Evolutionary conservation across 2,113 vertebrate species (phyloP).

Genomic region (Ciconia maguari): DNA sequence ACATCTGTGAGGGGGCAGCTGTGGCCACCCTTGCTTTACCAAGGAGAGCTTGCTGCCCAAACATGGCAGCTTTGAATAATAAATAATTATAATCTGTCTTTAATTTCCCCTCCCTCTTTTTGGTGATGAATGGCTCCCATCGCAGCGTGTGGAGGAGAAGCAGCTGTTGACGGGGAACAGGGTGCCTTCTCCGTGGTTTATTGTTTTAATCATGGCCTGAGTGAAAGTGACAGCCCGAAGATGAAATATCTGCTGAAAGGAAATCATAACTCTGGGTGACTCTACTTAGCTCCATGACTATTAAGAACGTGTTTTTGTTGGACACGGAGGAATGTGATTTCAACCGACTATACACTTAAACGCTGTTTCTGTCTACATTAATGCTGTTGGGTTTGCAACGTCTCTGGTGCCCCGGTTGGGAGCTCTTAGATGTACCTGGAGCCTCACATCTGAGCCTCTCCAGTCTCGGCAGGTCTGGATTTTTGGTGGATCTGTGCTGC

Average conservation of each 20-base stretch:
- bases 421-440: background rate
- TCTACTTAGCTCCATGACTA: constrained; percentile 62
- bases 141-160: background rate
- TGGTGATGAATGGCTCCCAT: background rate
- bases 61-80: constrained; percentile 54
- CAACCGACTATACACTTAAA: background rate
- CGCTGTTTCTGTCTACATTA: background rate
- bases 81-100: constrained; percentile 67
- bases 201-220: constrained; percentile 79
- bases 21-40: constrained; percentile 21
- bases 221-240: constrained; percentile 71
- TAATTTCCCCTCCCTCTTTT: constrained; percentile 65
- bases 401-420: background rate
- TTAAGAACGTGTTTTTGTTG: constrained; percentile 42
- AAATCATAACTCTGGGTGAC: constrained; percentile 66
- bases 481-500: background rate
- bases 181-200: constrained; percentile 61
- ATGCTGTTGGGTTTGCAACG: background rate
- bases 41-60: constrained; percentile 64
- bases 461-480: background rate
- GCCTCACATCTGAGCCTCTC: background rate
- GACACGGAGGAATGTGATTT: background rate
- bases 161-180: constrained; percentile 53
- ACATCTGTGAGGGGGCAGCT: background rate
- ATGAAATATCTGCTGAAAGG: constrained; percentile 70